Evolutionary conservation across 2,888 invertebrate species (phyloP).

Genomic region (Monopis laevigella): DNA sequence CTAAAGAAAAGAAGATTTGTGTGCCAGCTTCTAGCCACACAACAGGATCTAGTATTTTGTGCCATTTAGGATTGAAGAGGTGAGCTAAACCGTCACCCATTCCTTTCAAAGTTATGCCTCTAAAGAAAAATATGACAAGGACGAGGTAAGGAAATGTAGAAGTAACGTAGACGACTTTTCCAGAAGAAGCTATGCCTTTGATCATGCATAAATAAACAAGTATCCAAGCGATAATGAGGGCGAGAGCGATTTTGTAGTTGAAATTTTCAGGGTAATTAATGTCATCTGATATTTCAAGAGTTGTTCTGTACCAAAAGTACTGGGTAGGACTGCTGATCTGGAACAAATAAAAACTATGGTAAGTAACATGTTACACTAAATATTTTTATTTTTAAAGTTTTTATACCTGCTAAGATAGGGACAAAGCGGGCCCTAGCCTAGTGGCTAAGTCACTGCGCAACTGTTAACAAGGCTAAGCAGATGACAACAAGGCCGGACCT

Average conservation of each 20-base stretch:
- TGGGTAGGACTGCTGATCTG: constrained; percentile 91
- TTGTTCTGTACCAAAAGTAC: constrained; percentile 95
- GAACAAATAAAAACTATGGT: constrained; percentile 33
- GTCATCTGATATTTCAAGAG: constrained; percentile 88
- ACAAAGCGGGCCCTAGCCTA: too few species aligned
- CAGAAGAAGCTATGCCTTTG: constrained; percentile 96
- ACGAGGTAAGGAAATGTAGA: constrained; percentile 97
- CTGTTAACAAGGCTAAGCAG: too few species aligned
- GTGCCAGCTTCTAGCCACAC: constrained; percentile 98
- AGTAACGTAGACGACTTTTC: constrained; percentile 96
- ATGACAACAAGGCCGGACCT: too few species aligned
- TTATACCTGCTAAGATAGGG: too few species aligned
- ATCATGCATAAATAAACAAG: constrained; percentile 97
- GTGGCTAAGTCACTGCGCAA: too few species aligned
- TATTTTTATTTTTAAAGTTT: too few species aligned
- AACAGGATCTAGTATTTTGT: constrained; percentile 88
- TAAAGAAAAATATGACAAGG: constrained; percentile 93
- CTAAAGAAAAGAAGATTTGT: constrained; percentile 96
- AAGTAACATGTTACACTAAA: too few species aligned
- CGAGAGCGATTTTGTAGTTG: constrained; percentile 91
- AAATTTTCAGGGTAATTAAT: constrained; percentile 87
- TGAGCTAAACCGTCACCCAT: constrained; percentile 87
- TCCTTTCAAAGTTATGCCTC: constrained; percentile 90
- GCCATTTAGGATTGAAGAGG: constrained; percentile 93
- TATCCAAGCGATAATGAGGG: constrained; percentile 90